Base-by-base conservation (phyloP, 1,140 invertebrate genomes). In the Ditylenchus dipsaci region DNA sequence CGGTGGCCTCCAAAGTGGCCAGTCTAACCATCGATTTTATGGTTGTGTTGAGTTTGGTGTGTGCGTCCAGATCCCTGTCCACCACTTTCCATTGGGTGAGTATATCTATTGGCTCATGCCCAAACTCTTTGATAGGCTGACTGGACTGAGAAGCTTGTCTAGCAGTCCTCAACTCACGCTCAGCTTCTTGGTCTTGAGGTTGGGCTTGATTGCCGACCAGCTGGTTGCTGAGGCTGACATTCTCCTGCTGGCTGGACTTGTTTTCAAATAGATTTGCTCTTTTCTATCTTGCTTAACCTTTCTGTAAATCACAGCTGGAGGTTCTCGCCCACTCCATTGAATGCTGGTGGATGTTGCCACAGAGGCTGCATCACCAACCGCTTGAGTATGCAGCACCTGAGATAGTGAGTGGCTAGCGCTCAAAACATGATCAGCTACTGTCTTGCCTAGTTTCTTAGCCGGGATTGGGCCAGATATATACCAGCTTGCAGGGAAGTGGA, bases 31-130 rank as follows among this genome's bases (percentile, higher is more conserved):
- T 62, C 17, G 72, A 26, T 33, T 77, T 78, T 15, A 72, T 47
- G 33, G 62, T 57, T n/a, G 62, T 63, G 1, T 58, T 30, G 11
- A 67, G 62, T 13, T 74, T 59, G 17, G 71, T 56, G 38, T 69
- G 33, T 3, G 77, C 68, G 43, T 78, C 75, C 23, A 78, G 45
- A 61, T 78, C 76, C 42, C 65, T 58, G 47, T 78, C 45, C 21
- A 78, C 67, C 8, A 78, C 77, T 26, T 65, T 66, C 76, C 76
- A 78, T 38, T 68, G 49, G 67, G 69, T 71, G 17, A 68, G 21
- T 19, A 64, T 71, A 9, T 8, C 33, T n/a, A 67, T 71, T 1
- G 19, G 27, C 19, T 62, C 60, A 43, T 62, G 21, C 21, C 33
- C 60, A 3, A 38, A 38, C 11, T 38, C 33, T 38, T 38, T 38